Base-by-base conservation (phyloP, 2,113 vertebrate genomes). In the Paracanthobrama guichenoti region DNA sequence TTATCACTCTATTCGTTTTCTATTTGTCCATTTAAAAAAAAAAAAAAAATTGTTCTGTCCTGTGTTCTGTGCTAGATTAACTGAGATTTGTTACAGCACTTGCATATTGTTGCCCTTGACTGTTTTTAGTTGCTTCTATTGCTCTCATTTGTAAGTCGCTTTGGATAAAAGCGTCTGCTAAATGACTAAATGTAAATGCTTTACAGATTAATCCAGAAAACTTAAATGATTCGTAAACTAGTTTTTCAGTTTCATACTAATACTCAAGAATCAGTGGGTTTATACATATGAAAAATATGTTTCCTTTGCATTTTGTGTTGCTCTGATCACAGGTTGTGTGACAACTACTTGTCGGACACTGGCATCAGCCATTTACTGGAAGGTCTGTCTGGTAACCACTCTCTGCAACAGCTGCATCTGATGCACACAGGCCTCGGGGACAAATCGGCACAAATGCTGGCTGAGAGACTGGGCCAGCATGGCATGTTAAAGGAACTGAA, bases 391-490 rank as follows among this genome's bases (percentile, higher is more conserved):
- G 89, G 92, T 22, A 99, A 97, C 92, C 90, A 84, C 53, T 96
- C 96, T 0, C 89, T 99, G 87, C 94, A 84, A 0, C 93, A 92
- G 55, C 92, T 99, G 86, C 96, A 95, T 28, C 92, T 99, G 84
- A 95, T 98, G 90, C 97, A 98, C 93, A 97, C 97, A 0, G 91
- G 92, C 0, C 89, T 99, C 69, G 96, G 95, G 1, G 96, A 98
- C 78, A 11, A 44, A 9, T 96, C 94, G 0, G 91, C 96, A 0
- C 74, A 93, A 26, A 82, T 95, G 78, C 91, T 99, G 84, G 95
- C 96, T 12, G 77, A 88, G 59, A 92, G 88, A 57, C 93, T 99
- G 80, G 88, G 91, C 12, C 20, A 86, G 9, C 96, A 97, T 87
- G 77, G 57, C 1, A 90, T 92, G 5, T 93, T 99, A 3, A 92